Base-by-base conservation (phyloP, 2,888 invertebrate genomes). In the Polyploca ridens region DNA sequence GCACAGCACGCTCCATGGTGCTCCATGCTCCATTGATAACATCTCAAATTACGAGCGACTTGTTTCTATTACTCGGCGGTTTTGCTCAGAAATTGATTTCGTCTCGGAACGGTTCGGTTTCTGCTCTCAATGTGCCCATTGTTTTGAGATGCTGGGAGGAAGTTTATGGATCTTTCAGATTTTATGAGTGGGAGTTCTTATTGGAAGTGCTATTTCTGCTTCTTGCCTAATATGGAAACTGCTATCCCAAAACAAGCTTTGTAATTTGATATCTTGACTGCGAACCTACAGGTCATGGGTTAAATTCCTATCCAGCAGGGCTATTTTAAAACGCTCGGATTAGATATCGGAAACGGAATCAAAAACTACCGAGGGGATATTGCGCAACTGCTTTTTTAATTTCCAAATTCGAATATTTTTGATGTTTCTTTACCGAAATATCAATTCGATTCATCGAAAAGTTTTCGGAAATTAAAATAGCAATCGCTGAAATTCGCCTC, bases 81-180 rank as follows among this genome's bases (percentile, higher is more conserved):
- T 54, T 54, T 19, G 54, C 54, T 54, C 16, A 4, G 19, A 54
- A 54, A 54, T 54, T 54, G 54, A 54, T 54, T 54, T 19, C 19
- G 54, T 19, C 19, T 19, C 16, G 6, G 54, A 19, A 54, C 54
- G 10, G 54, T 3, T 19, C 19, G 10, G 54, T 54, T 54, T 49
- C 10, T 46, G 46, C 46, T 54, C 54, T 54, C 19, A 10, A 54
- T 54, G 54, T 19, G 54, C 16, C 54, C 54, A 54, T 54, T 54
- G 54, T 54, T 54, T 54, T 19, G 16, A 19, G 54, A 54, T 4
- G 46, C n/a, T 46, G 6, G 54, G n/a, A 10, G 54, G 54, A 54
- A 54, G n/a, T 54, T 49, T 54, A 19, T 54, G 54, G 6, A 54
- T 67, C 64, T 71, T 54, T 54, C 54, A 1, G n/a, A n/a, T 54